A percentile compares a stretch with the other conserved stretches of the same genome.
phyloP scores from a whole-genome alignment of 2,888 invertebrate genomes.

The Drosophila quasianomalipes region DNA sequence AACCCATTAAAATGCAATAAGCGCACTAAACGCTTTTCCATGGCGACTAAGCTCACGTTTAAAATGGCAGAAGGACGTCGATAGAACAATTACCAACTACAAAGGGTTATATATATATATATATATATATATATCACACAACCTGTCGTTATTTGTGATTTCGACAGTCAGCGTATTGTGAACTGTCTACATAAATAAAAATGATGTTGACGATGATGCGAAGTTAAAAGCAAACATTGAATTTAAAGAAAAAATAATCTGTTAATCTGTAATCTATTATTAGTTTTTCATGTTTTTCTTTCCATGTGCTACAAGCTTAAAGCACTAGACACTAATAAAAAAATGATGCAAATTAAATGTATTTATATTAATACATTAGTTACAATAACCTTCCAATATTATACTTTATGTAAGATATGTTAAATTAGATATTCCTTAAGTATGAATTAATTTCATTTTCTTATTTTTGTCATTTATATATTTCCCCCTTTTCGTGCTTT shows the following conservation, averaged over 20 bases:
- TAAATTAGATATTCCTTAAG: neutral
- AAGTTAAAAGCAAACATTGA: neutral
- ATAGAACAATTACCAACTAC: neutral
- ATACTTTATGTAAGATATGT: neutral
- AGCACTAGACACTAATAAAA: neutral
- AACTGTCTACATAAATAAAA: no score
- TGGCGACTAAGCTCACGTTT: slow-evolving; percentile 35
- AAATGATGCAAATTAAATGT: neutral
- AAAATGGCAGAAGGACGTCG: slow-evolving; percentile 17
- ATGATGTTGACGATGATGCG: neutral
- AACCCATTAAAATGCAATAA: slow-evolving; percentile 71
- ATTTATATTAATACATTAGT: neutral
- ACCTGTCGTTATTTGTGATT: neutral
- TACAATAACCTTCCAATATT: neutral
- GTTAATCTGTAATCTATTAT: no score
- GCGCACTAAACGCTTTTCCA: slow-evolving; percentile 56
- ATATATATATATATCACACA: neutral
- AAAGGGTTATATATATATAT: neutral
- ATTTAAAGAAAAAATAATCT: neutral
- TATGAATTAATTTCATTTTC: neutral
- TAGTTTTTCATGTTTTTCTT: neutral
- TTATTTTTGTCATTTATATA: neutral
- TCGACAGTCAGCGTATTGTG: neutral
- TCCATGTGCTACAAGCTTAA: neutral
- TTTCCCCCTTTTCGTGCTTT: no score